These are phyloP conservation scores for Chaetodon trifasciatus DNA, from an alignment of 2,797 vertebrate species.

Conservation along the genomic window DNA sequence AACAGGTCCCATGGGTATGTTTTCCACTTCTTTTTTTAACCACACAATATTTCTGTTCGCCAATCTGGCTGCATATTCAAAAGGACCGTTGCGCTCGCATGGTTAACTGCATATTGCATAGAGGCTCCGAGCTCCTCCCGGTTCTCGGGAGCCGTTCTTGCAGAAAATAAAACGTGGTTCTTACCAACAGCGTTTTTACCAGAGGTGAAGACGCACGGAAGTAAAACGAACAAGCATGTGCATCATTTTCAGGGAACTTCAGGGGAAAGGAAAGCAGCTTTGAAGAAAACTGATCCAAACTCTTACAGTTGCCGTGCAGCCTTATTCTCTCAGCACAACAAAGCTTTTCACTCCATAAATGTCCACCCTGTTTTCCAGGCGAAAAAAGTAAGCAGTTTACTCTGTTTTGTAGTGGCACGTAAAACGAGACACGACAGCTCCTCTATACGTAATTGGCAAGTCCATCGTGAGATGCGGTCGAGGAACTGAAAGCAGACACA, in stretches of 20 bases:
- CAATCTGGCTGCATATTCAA: slow-evolving; percentile 48
- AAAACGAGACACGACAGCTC: slow-evolving; percentile 6
- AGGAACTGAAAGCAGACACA: slow-evolving; percentile 47
- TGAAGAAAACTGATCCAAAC: slow-evolving; percentile 1
- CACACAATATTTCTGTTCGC: slow-evolving; percentile 45
- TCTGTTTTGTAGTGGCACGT: background rate
- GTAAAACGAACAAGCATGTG: slow-evolving; percentile 5
- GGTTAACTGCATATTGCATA: slow-evolving; percentile 39
- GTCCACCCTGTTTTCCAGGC: slow-evolving; percentile 12
- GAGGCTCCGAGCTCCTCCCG: slow-evolving; percentile 35
- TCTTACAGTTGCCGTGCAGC: background rate
- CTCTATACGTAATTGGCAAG: slow-evolving; percentile 21
- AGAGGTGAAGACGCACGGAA: slow-evolving; percentile 20
- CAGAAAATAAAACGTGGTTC: slow-evolving; percentile 33
- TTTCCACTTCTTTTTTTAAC: slow-evolving; percentile 27
- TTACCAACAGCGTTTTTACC: slow-evolving; percentile 42
- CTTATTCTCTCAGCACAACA: background rate
- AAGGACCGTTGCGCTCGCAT: slow-evolving; percentile 25
- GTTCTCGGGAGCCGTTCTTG: slow-evolving; percentile 34
- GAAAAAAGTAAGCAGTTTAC: background rate
- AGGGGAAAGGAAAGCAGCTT: slow-evolving; percentile 3
- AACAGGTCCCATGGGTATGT: slow-evolving; percentile 68
- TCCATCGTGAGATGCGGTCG: slow-evolving; percentile 39
- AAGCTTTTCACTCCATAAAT: background rate
- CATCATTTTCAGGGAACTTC: slow-evolving; percentile 45